Percentiles rank a stretch among this genome's conserved stretches.
These are phyloP conservation scores for Leptonema lineaticorne DNA, from an alignment of 1,140 invertebrate species.

Conservation along the genomic window DNA sequence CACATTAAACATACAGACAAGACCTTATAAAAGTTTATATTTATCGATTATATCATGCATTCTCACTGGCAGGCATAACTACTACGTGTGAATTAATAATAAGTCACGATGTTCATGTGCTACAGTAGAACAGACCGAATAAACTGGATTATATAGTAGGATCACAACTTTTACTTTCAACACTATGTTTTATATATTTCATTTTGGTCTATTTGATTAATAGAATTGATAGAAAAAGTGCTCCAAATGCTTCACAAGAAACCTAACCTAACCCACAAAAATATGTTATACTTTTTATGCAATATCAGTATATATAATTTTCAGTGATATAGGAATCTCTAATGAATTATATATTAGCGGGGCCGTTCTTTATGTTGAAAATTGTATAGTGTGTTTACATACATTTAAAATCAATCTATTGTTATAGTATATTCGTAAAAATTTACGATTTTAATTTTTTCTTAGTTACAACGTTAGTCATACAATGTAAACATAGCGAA, in stretches of 20 bases:
- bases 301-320: background rate
- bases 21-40: slow-evolving; percentile 10
- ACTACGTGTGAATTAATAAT: slow-evolving; percentile 14
- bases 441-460: background rate
- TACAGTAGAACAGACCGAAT: background rate
- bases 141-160: background rate
- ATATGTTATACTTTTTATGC: too few species aligned
- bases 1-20: background rate
- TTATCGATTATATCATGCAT: slow-evolving; percentile 16
- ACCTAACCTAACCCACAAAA: too few species aligned
- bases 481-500: background rate
- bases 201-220: too few species aligned
- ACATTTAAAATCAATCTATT: too few species aligned
- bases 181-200: too few species aligned
- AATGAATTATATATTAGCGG: too few species aligned
- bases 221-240: too few species aligned
- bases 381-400: too few species aligned
- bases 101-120: background rate
- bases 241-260: too few species aligned
- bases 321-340: too few species aligned
- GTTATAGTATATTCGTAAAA: background rate
- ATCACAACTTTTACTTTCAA: too few species aligned
- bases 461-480: background rate
- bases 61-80: background rate
- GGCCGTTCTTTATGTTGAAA: too few species aligned